Percentiles rank a stretch among this genome's conserved stretches.
Evolutionary conservation across 1,140 invertebrate species (phyloP).

Genomic region (Polypedilum vanderplanki): DNA sequence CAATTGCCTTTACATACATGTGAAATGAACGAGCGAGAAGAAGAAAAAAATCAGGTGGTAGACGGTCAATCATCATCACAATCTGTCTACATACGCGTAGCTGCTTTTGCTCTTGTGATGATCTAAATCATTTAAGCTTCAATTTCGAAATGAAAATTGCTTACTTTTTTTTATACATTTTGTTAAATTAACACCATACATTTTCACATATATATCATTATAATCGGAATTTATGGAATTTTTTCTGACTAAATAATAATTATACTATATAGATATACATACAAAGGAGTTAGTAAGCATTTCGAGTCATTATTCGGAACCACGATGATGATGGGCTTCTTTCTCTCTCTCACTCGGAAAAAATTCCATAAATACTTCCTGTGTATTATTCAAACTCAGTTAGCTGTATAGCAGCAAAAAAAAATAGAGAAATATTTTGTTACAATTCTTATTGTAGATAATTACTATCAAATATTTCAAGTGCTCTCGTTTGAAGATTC

Average conservation of each 20-base stretch:
- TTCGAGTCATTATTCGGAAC: slow-evolving; percentile 12
- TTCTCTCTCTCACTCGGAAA: not conserved
- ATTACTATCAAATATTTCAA: not conserved
- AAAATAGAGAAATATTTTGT: not conserved
- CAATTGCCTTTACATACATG: not conserved
- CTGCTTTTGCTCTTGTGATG: not conserved
- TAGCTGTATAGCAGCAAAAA: not conserved
- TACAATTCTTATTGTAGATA: slow-evolving; percentile 5
- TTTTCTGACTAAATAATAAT: slow-evolving; percentile 19
- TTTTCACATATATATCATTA: not conserved
- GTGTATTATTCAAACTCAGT: slow-evolving; percentile 21
- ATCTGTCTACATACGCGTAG: not conserved
- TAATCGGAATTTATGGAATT: slow-evolving; percentile 6
- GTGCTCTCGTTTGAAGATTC: not conserved
- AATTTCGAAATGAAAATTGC: not conserved
- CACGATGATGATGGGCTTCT: not conserved
- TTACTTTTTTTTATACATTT: not conserved
- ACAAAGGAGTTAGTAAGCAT: slow-evolving; percentile 13
- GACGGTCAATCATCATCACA: slow-evolving; percentile 16
- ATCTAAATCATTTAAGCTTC: slow-evolving; percentile 12
- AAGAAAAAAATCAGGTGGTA: not conserved
- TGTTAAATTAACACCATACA: slow-evolving; percentile 1
- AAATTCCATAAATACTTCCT: slow-evolving; percentile 26
- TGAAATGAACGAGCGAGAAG: not conserved
- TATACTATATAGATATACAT: not conserved